Evolutionary conservation across 2,113 vertebrate genomes (phyloP), one percentile per base, ranked within the genome.

Genomic region (Protomyctophum bolini): DNA sequence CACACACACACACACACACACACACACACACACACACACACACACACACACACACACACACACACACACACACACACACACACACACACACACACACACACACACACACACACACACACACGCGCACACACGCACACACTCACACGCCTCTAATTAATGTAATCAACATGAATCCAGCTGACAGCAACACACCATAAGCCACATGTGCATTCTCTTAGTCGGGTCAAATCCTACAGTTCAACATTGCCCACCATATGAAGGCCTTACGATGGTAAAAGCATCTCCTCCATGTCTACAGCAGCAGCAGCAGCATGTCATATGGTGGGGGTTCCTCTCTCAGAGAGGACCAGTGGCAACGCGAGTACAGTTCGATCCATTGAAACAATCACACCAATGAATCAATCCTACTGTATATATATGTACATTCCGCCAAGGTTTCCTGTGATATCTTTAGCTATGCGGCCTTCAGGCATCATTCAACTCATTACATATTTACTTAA

Each of bases 1-100:
- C 52, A 70, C 58, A 52, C 65, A 63, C 55, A 28, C 47, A 14
- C 14, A 61, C 49, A 54, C 6, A 57, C 72, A 67, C 33, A 6
- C 33, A 41, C 8, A 29, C 51, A 21, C 15, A 28, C 14, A 9
- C 49, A 6, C 63, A 52, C 11, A 8, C 49, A 8, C 21, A 9
- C 49, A 50, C 49, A 50, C 49, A 50, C 49, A 50, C 49, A 61
- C 4, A 48, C 11, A 21, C 12, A 29, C 28, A 33, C 10, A 12
- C 50, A 65, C 21, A 45, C 28, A 68, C 29, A 45, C 41, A 63
- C 59, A 63, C 63, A 77, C 50, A 71, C 47, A 63, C 52, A 70
- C 58, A 52, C 65, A 63, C 55, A 28, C 47, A 14, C 14, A 61
- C 49, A 54, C 6, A 57, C 72, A 67, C 62, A 68, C 49, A 29